Conservation (phyloP, 35 echinoderm and acorn worm genomes). For the Lytechinus variegatus region DNA sequence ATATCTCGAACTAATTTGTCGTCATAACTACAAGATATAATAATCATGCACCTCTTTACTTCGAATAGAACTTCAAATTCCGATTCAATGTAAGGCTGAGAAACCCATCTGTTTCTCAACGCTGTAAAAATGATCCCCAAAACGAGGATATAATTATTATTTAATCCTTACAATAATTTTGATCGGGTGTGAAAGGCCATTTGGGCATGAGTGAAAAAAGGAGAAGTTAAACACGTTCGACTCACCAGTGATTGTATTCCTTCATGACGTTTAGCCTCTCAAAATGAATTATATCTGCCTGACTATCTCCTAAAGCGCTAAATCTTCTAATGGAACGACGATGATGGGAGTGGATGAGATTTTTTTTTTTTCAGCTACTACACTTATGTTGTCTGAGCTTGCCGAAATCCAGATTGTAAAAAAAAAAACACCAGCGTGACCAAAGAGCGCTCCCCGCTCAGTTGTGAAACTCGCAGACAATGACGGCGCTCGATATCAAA, state of each 20-base stretch:
- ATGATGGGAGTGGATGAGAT: not conserved
- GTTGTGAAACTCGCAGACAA: not conserved
- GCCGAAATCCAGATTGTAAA: not conserved
- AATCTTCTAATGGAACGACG: not conserved
- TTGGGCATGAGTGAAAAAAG: not conserved
- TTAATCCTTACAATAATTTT: not conserved
- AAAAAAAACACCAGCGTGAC: not conserved
- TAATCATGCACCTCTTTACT: no score
- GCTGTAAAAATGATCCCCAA: no score
- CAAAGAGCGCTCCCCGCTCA: not conserved
- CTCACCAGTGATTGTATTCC: constrained; percentile 9
- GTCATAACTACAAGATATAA: no score
- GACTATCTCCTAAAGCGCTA: not conserved
- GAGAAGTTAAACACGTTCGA: not conserved
- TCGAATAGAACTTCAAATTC: no score
- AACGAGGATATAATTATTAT: not conserved
- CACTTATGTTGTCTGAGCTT: not conserved
- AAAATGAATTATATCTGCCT: not conserved
- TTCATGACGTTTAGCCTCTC: not conserved
- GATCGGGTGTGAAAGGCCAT: not conserved
- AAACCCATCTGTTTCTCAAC: no score
- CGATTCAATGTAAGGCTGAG: no score
- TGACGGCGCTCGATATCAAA: not conserved
- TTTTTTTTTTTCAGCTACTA: no score
- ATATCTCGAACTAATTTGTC: no score